Base-by-base conservation (phyloP, 2,113 vertebrate genomes). In the Aythya baeri region DNA sequence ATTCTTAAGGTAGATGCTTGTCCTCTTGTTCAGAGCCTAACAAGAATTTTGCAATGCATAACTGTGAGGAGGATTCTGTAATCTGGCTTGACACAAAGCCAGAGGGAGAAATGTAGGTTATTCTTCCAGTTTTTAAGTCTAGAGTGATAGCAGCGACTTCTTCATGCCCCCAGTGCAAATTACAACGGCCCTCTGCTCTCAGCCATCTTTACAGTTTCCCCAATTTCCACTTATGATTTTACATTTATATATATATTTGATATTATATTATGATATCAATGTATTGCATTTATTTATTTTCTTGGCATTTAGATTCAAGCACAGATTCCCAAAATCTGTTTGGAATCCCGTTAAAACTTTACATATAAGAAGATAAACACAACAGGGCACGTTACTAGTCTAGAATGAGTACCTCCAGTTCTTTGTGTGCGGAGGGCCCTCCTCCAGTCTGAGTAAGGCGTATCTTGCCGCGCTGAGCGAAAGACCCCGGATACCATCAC, bases 401-500 rank as follows among this genome's bases (percentile, higher is more conserved):
- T 41, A 18, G 17, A 83, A 62, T 7, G 36, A 85, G 85, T 97
- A 99, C 99, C 99, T 99, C 99, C 99, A 99, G 97, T 99, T 99
- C 97, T 99, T 99, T 46, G 99, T 99, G 96, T 99, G 99, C 1
- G 99, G 99, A 17, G 99, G 99, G 61, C 99, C 99, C 61, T 98
- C 99, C 90, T 99, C 99, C 55, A 99, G 97, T 7, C 99, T 97
- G 32, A 99, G 96, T 36, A 99, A 96, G 7, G 99, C 98, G 0
- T 99, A 99, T 70, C 99, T 98, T 18, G 99, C 99, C 2, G 98
- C 99, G 0, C 99, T 99, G n/a, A 99, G 98, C 2, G 99, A 99
- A 65, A 99, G 97, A 63, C 99, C 99, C 80, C 99, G 98, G 87
- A 99, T 99, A 17, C 99, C 99, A 11, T 99, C 99, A 1, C 99